Evolutionary conservation across 2,888 invertebrate genomes (phyloP).

Genomic region (Agrotis ipsilon): DNA sequence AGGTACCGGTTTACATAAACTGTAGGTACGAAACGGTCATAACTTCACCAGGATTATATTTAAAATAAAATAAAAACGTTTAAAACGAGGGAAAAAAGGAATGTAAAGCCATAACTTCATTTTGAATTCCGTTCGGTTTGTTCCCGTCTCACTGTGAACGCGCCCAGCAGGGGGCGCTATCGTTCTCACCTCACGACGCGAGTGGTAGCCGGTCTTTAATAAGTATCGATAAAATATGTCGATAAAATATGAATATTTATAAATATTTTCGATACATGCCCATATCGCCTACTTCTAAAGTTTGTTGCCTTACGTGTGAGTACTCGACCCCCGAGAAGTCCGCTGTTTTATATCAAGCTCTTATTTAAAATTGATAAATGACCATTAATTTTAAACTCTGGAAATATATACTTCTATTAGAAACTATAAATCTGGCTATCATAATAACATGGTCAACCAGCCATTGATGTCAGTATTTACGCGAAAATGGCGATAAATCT

Average conservation of each 20-base stretch:
- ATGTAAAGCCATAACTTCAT: slow-evolving; percentile 89
- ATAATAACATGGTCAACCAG: slow-evolving; percentile 73
- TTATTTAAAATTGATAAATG: slow-evolving; percentile 64
- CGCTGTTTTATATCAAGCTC: slow-evolving; percentile 39
- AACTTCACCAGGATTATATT: slow-evolving; percentile 79
- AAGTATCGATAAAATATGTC: slow-evolving; percentile 91
- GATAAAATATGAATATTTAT: slow-evolving; percentile 90
- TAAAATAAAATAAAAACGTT: slow-evolving; percentile 85
- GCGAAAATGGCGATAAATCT: slow-evolving; percentile 80
- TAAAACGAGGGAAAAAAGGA: slow-evolving; percentile 82
- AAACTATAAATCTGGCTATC: slow-evolving; percentile 71
- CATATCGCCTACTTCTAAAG: slow-evolving; percentile 66
- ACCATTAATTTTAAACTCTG: slow-evolving; percentile 50
- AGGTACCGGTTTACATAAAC: slow-evolving; percentile 68
- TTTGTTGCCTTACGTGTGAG: slow-evolving; percentile 45
- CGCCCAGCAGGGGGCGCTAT: slow-evolving; percentile 89
- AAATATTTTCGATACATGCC: slow-evolving; percentile 88
- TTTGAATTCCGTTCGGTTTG: slow-evolving; percentile 89
- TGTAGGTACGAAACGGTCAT: slow-evolving; percentile 74
- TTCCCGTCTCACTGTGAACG: slow-evolving; percentile 87
- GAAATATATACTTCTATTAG: slow-evolving; percentile 65
- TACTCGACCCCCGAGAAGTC: slow-evolving; percentile 46
- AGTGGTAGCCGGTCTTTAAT: slow-evolving; percentile 91
- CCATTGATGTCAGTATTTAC: slow-evolving; percentile 76
- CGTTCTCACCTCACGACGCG: slow-evolving; percentile 91